Evolutionary conservation across 2,113 vertebrate species (phyloP).

Genomic region (Nerophis lumbriciformis): DNA sequence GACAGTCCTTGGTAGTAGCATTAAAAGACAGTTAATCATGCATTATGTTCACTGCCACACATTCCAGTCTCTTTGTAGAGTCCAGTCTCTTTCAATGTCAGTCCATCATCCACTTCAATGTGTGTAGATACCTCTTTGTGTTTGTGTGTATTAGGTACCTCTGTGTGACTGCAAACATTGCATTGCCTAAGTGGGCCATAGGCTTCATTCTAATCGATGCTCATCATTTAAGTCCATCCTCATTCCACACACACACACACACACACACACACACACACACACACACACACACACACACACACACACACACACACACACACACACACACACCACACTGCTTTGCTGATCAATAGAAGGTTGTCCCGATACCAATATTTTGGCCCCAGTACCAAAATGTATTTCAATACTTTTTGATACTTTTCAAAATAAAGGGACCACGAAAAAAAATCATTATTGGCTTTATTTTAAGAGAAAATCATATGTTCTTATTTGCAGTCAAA

Average conservation of each 20-base stretch:
- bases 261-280: conserved; percentile 8
- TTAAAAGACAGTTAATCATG: no score
- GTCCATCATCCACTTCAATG: conserved; percentile 25
- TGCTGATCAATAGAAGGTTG: conserved; percentile 67
- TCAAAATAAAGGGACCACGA: no score
- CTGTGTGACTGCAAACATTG: conserved; percentile 55
- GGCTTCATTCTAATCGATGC: conserved; percentile 66
- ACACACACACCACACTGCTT: conserved; percentile 38
- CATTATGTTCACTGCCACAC: no score
- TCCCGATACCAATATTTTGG: no score
- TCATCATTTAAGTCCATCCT: conserved; percentile 68
- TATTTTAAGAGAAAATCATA: no score
- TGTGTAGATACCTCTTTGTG: conserved; percentile 3
- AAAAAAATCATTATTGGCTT: no score
- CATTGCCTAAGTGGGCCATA: conserved; percentile 63
- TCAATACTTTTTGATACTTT: no score
- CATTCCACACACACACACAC: conserved; percentile 27
- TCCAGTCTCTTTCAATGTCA: conserved; percentile 2
- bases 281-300: conserved; percentile 16
- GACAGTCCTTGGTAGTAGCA: no score
- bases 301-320: conserved; percentile 11
- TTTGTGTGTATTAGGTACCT: conserved; percentile 35
- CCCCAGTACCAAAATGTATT: no score
- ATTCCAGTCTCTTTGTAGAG: no score
- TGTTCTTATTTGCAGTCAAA: no score